These are phyloP conservation scores for Dasysyrphus tricinctus DNA, from an alignment of 2,888 invertebrate species.

Conservation along the genomic window DNA sequence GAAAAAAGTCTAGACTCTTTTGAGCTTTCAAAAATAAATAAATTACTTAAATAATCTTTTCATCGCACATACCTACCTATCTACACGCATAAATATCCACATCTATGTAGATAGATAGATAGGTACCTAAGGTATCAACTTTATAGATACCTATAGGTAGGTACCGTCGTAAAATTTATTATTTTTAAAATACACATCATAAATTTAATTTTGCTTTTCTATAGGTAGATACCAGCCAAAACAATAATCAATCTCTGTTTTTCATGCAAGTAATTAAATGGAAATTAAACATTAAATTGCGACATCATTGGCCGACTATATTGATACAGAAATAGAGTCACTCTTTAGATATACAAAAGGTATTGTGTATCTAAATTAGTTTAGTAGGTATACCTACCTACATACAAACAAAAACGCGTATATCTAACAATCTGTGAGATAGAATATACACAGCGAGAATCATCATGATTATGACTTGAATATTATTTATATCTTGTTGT, in stretches of 20 bases:
- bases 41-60: slow-evolving; percentile 55
- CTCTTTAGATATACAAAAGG: slow-evolving; percentile 2
- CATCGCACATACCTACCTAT: slow-evolving; percentile 23
- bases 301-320: slow-evolving; percentile 68
- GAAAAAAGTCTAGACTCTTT: slow-evolving; percentile 58
- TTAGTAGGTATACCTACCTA: slow-evolving; percentile 11
- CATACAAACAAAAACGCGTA: slow-evolving; percentile 29
- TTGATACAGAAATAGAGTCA: not conserved
- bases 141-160: too few species aligned
- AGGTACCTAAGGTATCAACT: not conserved
- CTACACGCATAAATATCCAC: slow-evolving; percentile 13
- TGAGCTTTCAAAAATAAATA: slow-evolving; percentile 56
- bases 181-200: slow-evolving; percentile 74
- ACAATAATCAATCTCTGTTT: slow-evolving; percentile 75
- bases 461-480: slow-evolving; percentile 66
- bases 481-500: slow-evolving; percentile 42
- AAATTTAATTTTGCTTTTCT: slow-evolving; percentile 55
- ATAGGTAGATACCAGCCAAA: slow-evolving; percentile 51
- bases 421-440: slow-evolving; percentile 57
- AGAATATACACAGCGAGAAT: slow-evolving; percentile 23
- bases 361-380: slow-evolving; percentile 49
- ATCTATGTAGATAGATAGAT: not conserved
- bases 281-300: slow-evolving; percentile 78
- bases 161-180: slow-evolving; percentile 65
- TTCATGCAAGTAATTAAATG: slow-evolving; percentile 77